Evolutionary conservation across 1,140 invertebrate genomes (phyloP).

Genomic region (Parapsyche elsis): DNA sequence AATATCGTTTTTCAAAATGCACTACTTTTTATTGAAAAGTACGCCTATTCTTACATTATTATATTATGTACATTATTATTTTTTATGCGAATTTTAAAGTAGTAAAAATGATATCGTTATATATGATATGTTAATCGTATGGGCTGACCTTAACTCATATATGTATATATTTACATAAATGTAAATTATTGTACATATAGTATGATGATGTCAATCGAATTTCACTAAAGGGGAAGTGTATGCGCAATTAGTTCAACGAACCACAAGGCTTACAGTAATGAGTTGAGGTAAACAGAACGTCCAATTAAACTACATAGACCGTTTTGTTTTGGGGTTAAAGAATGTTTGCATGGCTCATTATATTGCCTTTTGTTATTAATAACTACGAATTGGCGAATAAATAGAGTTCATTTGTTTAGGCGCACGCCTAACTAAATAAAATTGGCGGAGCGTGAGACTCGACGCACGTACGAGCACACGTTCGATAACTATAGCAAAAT

Average conservation of each 20-base stretch:
- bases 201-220: conserved; percentile 1
- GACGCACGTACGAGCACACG: not conserved
- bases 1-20: no score
- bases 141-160: no score
- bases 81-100: no score
- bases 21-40: no score
- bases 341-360: not conserved
- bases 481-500: not conserved
- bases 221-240: not conserved
- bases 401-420: not conserved
- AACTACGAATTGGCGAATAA: not conserved
- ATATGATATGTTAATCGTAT: no score
- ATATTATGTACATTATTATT: no score
- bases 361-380: not conserved
- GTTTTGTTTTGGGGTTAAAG: not conserved
- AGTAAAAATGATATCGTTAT: no score
- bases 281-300: not conserved
- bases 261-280: not conserved
- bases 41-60: no score
- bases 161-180: no score
- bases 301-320: not conserved
- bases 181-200: no score
- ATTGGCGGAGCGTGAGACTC: not conserved
- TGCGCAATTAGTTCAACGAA: not conserved
- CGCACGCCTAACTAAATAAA: not conserved